These are phyloP conservation scores for Platycnemis pennipes DNA, from an alignment of 2,888 invertebrate species.

Conservation along the genomic window DNA sequence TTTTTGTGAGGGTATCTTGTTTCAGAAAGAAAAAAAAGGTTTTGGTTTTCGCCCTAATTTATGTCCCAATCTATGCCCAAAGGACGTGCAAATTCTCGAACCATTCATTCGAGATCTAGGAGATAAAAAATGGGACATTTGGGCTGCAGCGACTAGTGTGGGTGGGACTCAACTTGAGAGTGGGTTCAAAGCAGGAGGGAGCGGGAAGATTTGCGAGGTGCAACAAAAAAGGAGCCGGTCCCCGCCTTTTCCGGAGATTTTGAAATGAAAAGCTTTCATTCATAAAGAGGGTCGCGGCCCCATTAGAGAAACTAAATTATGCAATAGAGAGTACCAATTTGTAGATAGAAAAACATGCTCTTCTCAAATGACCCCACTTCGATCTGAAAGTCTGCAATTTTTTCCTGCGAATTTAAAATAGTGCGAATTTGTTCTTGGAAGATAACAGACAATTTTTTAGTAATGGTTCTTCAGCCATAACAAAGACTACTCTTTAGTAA, in stretches of 20 bases:
- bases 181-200: neutral
- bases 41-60: neutral
- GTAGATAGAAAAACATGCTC: neutral
- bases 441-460: too few species aligned
- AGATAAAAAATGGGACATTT: neutral
- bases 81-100: neutral
- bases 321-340: neutral
- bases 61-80: neutral
- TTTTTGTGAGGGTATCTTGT: constrained; percentile 17
- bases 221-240: neutral
- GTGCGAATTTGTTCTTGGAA: too few species aligned
- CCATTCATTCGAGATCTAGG: neutral
- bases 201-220: neutral
- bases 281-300: neutral
- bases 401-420: too few species aligned
- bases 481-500: too few species aligned
- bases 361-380: too few species aligned
- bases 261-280: neutral
- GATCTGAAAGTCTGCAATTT: too few species aligned
- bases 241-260: neutral
- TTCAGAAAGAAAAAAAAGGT: neutral
- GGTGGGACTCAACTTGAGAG: neutral
- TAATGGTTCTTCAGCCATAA: too few species aligned
- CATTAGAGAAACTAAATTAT: neutral
- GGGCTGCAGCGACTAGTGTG: neutral